Evolutionary conservation across 1,140 invertebrate species (phyloP).

Genomic region (Aphis gossypii): DNA sequence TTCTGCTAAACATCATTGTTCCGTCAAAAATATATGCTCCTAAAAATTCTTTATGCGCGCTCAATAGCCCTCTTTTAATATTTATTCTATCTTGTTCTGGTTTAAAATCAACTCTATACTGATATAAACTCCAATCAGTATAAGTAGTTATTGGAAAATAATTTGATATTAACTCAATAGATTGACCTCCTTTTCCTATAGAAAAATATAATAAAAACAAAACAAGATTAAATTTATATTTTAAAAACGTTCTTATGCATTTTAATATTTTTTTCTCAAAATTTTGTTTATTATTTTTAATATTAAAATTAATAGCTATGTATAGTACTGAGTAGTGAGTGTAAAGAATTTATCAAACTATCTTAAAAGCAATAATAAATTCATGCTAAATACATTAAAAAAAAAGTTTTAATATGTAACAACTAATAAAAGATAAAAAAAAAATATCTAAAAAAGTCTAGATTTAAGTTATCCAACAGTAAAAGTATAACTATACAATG

Average conservation of each 20-base stretch:
- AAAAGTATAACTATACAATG: no score
- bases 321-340: neutral
- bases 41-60: slow-evolving; percentile 67
- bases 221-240: neutral
- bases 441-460: no score
- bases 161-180: slow-evolving; percentile 67
- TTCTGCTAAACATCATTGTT: slow-evolving; percentile 64
- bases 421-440: no score
- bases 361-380: no score
- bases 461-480: no score
- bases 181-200: neutral
- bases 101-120: slow-evolving; percentile 82
- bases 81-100: slow-evolving; percentile 75
- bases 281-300: neutral
- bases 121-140: slow-evolving; percentile 78
- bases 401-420: no score
- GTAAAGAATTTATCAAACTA: neutral
- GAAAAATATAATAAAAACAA: neutral
- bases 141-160: slow-evolving; percentile 75
- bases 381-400: no score
- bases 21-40: slow-evolving; percentile 69
- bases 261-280: neutral
- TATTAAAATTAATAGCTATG: neutral
- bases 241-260: neutral
- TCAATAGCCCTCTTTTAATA: slow-evolving; percentile 71